phyloP scores from a whole-genome alignment of 2,888 invertebrate genomes.

The Mythimna loreyi region DNA sequence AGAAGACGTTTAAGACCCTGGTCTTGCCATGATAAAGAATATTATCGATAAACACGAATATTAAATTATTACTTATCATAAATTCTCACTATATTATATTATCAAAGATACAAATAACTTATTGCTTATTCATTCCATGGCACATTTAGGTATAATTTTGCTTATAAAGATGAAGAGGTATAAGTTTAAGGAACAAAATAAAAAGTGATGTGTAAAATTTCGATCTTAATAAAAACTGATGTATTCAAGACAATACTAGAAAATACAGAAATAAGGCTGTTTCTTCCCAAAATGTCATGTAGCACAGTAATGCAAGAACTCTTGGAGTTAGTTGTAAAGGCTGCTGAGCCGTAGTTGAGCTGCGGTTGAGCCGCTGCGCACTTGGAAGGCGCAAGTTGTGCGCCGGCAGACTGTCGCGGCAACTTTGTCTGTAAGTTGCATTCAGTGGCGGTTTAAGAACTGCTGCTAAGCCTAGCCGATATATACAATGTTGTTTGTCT shows the following conservation, averaged over 20 bases:
- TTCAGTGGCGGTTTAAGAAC: constrained; percentile 45
- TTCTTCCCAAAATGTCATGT: constrained; percentile 12
- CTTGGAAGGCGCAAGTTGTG: constrained; percentile 19
- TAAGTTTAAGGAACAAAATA: no score
- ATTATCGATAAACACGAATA: no score
- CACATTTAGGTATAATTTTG: no score
- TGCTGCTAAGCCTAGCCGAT: constrained; percentile 39
- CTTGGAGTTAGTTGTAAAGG: constrained; percentile 32
- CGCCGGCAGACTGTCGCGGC: constrained; percentile 28
- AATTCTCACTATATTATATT: no score
- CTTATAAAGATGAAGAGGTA: no score
- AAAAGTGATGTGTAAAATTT: no score
- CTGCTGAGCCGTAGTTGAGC: constrained; percentile 21
- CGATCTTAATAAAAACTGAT: neutral
- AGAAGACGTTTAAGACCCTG: no score
- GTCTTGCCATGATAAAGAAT: no score
- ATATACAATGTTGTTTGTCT: constrained; percentile 31
- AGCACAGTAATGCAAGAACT: constrained; percentile 39
- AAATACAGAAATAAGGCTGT: neutral
- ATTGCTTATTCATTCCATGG: no score
- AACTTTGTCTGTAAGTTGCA: constrained; percentile 30
- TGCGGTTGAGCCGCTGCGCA: constrained; percentile 14
- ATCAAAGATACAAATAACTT: no score
- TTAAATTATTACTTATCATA: no score
- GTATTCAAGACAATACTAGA: neutral